Evolutionary conservation across 1,140 invertebrate genomes (phyloP).

Genomic region (Aphaenogaster rudis): DNA sequence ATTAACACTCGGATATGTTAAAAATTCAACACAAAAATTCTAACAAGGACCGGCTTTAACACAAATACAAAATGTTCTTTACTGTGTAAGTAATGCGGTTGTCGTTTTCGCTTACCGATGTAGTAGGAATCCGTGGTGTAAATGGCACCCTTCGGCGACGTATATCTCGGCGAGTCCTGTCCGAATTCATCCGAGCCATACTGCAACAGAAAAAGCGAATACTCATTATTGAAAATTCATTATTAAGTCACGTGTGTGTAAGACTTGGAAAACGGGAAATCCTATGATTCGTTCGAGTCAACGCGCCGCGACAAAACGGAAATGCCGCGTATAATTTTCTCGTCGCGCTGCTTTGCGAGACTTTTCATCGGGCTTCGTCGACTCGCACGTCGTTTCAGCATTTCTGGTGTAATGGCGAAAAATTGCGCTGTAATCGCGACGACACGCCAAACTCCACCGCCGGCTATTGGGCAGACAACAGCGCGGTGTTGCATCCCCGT

Average conservation of each 20-base stretch:
- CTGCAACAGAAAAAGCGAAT: conserved; percentile 88
- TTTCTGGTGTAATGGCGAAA: conserved; percentile 28
- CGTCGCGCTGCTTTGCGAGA: conserved; percentile 2
- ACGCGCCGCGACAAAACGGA: conserved; percentile 9
- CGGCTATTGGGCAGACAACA: neutral
- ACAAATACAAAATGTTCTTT: too few species aligned
- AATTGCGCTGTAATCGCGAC: conserved; percentile 40
- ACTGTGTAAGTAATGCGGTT: neutral
- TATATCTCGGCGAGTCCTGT: conserved; percentile 94
- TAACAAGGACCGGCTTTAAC: too few species aligned
- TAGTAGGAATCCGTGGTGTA: conserved; percentile 86
- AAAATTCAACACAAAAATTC: too few species aligned
- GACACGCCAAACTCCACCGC: neutral
- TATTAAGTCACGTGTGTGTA: neutral
- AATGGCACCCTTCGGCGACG: conserved; percentile 92
- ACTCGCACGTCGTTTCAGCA: neutral
- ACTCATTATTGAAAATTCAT: conserved; percentile 89
- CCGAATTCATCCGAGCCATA: conserved; percentile 96
- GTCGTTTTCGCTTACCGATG: conserved; percentile 83
- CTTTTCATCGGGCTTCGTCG: neutral
- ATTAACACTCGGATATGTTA: too few species aligned
- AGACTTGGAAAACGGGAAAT: conserved; percentile 85
- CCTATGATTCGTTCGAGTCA: conserved; percentile 53
- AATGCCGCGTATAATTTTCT: conserved; percentile 31
- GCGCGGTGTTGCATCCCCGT: conserved; percentile 22